These are phyloP conservation scores for Cirrhinus molitorella DNA, from an alignment of 2,797 vertebrate genomes.

Conservation along the genomic window DNA sequence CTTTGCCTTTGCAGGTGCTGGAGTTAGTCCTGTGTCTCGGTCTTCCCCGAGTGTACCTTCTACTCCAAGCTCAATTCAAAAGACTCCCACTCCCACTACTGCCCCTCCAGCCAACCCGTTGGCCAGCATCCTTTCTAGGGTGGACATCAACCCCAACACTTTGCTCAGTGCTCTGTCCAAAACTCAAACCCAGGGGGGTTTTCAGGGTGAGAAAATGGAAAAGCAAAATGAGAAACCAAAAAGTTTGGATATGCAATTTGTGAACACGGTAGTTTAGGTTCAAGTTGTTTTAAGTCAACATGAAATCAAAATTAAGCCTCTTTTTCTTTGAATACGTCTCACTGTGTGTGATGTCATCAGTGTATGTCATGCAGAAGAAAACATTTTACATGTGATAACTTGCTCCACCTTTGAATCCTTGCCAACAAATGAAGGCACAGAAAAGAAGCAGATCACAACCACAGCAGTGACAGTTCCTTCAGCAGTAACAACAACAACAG, in stretches of 20 bases:
- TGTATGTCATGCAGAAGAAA: background rate
- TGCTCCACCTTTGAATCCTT: background rate
- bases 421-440: too few relatives aligned
- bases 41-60: constrained; percentile 71
- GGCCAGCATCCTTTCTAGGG: constrained; percentile 90
- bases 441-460: too few relatives aligned
- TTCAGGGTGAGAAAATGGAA: constrained; percentile 84
- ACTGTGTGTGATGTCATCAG: background rate
- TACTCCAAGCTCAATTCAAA: constrained; percentile 61
- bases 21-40: constrained; percentile 81
- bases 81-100: constrained; percentile 73
- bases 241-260: background rate
- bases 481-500: too few relatives aligned
- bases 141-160: constrained; percentile 89
- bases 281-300: constrained; percentile 8
- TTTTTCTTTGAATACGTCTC: too few relatives aligned
- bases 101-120: constrained; percentile 81
- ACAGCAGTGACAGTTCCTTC: too few relatives aligned
- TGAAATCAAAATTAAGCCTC: too few relatives aligned
- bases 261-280: background rate
- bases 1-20: constrained; percentile 63
- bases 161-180: constrained; percentile 93
- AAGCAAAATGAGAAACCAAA: background rate
- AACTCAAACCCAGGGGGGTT: constrained; percentile 78
- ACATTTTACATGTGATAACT: background rate